phyloP scores from a whole-genome alignment of 2,797 vertebrate genomes.

The Trachurus trachurus region DNA sequence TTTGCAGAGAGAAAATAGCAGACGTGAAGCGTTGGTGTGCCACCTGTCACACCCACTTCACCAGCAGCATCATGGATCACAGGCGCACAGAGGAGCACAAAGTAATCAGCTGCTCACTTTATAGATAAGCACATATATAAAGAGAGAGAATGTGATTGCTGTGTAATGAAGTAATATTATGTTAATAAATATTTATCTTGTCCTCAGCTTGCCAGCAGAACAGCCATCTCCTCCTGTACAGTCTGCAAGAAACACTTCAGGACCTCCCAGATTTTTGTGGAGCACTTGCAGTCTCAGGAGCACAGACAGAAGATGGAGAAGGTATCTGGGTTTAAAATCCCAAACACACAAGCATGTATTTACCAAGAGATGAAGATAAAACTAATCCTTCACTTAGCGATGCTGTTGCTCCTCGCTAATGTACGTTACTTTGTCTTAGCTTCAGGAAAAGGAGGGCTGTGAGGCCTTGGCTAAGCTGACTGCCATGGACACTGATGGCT shows the following conservation, averaged over 20 bases:
- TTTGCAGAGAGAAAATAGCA: constrained; percentile 87
- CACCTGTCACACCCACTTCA: constrained; percentile 92
- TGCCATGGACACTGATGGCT: constrained; percentile 88
- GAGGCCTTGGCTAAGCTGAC: constrained; percentile 90
- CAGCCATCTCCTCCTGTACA: constrained; percentile 91
- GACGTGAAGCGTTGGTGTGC: constrained; percentile 91
- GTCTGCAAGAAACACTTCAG: constrained; percentile 94
- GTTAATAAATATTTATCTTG: not conserved
- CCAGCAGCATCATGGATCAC: constrained; percentile 90
- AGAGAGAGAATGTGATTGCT: too few relatives aligned
- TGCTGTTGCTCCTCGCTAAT: not conserved
- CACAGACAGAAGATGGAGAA: constrained; percentile 92
- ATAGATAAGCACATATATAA: not conserved
- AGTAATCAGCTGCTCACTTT: constrained; percentile 79
- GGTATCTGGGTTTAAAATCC: constrained; percentile 74
- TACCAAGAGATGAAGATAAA: not conserved
- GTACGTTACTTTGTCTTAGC: constrained; percentile 51
- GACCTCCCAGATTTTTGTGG: constrained; percentile 93
- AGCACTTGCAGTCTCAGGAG: constrained; percentile 93
- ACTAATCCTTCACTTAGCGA: not conserved
- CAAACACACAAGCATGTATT: not conserved
- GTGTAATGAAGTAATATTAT: not conserved
- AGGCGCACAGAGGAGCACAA: constrained; percentile 93
- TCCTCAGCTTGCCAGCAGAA: constrained; percentile 89
- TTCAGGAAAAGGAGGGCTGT: constrained; percentile 81